Evolutionary conservation across 1,140 invertebrate genomes (phyloP), one percentile per base, ranked within the genome.

Genomic region (Amphibalanus amphitrite): DNA sequence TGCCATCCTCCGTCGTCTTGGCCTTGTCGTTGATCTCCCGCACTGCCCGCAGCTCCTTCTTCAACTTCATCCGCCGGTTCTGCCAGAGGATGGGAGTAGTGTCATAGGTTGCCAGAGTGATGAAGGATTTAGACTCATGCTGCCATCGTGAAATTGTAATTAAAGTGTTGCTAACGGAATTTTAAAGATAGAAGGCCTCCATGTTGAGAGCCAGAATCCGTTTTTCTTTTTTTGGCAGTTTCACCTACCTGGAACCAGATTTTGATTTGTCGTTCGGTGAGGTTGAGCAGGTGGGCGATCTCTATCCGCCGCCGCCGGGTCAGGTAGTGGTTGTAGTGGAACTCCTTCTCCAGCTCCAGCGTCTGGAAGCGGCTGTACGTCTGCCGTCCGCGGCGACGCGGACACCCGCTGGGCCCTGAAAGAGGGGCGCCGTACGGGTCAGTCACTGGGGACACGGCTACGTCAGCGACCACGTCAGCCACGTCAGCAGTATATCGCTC

Each of bases 21-120:
- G 65, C 65, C n/a, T 67, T 59, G 47, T 59, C 65, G 26, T 67
- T 67, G 8, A 67, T 67, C 65, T 67, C 65, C 10, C 26, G 20
- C 23, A 67, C 26, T 8, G 28, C 65, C 8, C 65, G 20, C 65
- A 67, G 94, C 81, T 95, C 92, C 80, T 97, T 98, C 87, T 98
- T 98, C 82, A 97, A 87, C 82, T 98, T 98, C 95, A 98, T 98
- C 80, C 95, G 86, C 77, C 95, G 86, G 85, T 98, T 98, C 84
- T 98, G 95, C 8, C 6, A 65, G 26, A n/a, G 26, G 8, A 23
- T n/a, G n/a, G 20, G 13, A 59, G 13, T 13, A 15, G 13, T 25
- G 47, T 59, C 47, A 15, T 25, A 59, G 13, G 13, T 15, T 59
- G 25, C 13, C 25, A 59, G 13, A 59, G 47, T 59, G 13, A 59